Conservation (phyloP, 2,797 vertebrate species). For the Apogon hyalosoma region DNA sequence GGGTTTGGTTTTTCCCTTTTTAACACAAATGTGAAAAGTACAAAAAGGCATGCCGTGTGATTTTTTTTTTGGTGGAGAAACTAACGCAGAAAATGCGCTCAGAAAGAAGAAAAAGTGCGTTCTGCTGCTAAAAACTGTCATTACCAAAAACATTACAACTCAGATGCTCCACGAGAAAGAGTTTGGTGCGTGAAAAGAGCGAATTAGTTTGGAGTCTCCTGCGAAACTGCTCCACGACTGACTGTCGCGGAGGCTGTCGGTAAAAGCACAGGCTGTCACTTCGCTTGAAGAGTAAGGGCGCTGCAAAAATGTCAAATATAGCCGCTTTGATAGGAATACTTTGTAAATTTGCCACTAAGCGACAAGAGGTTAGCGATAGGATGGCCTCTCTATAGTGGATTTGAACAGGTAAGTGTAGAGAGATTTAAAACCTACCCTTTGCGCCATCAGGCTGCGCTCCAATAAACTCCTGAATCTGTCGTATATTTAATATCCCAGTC, state of each 20-base stretch:
- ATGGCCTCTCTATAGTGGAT: slow-evolving; percentile 90
- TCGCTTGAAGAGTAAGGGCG: slow-evolving; percentile 72
- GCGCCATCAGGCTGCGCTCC: slow-evolving; percentile 99
- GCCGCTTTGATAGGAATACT: slow-evolving; percentile 79
- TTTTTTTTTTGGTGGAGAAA: slow-evolving; percentile 28
- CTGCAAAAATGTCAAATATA: slow-evolving; percentile 77
- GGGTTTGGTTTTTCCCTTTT: slow-evolving; percentile 36
- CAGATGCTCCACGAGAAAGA: slow-evolving; percentile 82
- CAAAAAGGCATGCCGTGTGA: slow-evolving; percentile 53
- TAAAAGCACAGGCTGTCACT: slow-evolving; percentile 78
- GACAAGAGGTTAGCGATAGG: slow-evolving; percentile 85
- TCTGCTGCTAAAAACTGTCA: slow-evolving; percentile 60
- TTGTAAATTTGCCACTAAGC: slow-evolving; percentile 87
- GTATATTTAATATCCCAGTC: slow-evolving; percentile 99
- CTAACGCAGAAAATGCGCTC: slow-evolving; percentile 37
- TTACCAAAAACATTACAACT: slow-evolving; percentile 96
- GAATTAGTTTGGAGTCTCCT: slow-evolving; percentile 76
- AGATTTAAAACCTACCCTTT: slow-evolving; percentile 99
- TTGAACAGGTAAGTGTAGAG: slow-evolving; percentile 92
- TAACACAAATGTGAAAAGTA: slow-evolving; percentile 48
- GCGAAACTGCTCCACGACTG: slow-evolving; percentile 74
- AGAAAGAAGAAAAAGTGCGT: slow-evolving; percentile 46
- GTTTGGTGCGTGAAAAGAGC: slow-evolving; percentile 80
- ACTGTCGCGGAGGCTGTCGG: slow-evolving; percentile 72
- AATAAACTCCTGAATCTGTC: slow-evolving; percentile 98